Evolutionary conservation across 2,888 invertebrate species (phyloP).

Genomic region (Melinopterus prodromus): DNA sequence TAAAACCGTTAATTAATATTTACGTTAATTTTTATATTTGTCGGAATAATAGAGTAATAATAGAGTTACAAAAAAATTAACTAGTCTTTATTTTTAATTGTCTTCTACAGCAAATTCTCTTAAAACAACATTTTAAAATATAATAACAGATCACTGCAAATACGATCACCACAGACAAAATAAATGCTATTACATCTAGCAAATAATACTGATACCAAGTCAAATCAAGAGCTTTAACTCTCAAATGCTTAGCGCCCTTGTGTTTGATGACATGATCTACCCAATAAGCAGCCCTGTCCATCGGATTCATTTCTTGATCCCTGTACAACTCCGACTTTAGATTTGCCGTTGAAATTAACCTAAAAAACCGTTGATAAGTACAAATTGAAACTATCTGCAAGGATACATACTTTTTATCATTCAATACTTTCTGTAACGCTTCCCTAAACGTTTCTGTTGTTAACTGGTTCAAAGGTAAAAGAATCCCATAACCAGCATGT

Average conservation of each 20-base stretch:
- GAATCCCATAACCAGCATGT: constrained; percentile 18
- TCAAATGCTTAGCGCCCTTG: constrained; percentile 47
- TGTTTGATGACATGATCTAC: constrained; percentile 49
- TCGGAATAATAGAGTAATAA: no score
- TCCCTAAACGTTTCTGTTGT: constrained; percentile 11
- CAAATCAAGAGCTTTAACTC: constrained; percentile 43
- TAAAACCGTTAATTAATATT: no score
- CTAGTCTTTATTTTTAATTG: no score
- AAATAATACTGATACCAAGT: constrained; percentile 47
- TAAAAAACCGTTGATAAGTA: no score
- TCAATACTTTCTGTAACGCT: constrained; percentile 20
- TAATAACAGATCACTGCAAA: no score
- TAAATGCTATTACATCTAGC: constrained; percentile 41
- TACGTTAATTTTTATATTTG: no score
- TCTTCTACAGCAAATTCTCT: no score
- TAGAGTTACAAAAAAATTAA: no score
- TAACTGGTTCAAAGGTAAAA: neutral
- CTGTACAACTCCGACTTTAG: constrained; percentile 43
- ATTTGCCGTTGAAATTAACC: constrained; percentile 34
- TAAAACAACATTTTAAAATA: no score
- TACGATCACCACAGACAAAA: neutral
- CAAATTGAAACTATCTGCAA: no score
- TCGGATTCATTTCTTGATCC: constrained; percentile 46
- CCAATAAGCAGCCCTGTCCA: constrained; percentile 50
- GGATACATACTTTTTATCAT: constrained; percentile 28